phyloP scores from a whole-genome alignment of 2,113 vertebrate species.

The Geococcyx californianus region DNA sequence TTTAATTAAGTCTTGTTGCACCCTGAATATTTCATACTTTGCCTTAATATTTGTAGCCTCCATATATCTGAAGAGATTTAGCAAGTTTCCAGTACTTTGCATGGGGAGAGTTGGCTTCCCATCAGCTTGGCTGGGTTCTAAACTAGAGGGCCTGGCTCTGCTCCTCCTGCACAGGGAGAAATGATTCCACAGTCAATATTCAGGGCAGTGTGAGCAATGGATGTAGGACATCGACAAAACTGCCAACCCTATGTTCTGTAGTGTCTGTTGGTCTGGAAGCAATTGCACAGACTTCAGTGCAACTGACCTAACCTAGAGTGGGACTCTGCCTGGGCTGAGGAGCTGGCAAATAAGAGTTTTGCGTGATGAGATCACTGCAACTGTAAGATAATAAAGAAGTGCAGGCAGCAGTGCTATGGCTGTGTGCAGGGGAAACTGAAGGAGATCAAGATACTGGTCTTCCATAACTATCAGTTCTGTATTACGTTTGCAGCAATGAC shows the following conservation, averaged over 20 bases:
- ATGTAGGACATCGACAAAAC: no score
- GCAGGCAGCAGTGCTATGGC: background rate
- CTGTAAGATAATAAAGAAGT: background rate
- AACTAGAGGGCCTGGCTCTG: background rate
- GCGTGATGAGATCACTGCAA: background rate
- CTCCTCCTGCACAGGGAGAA: background rate
- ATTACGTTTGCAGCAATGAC: background rate
- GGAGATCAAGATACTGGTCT: background rate
- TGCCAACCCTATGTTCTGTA: rapidly evolving
- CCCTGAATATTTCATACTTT: background rate
- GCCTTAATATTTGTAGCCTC: background rate
- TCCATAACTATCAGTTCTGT: background rate
- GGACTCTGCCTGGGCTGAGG: background rate
- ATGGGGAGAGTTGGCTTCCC: background rate
- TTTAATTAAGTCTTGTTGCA: background rate
- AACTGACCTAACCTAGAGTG: background rate
- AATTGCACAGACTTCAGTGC: rapidly evolving
- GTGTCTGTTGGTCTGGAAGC: background rate
- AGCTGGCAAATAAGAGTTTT: background rate
- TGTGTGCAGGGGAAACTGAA: background rate
- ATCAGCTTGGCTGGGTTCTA: background rate
- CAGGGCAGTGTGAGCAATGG: no score
- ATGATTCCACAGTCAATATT: no score
- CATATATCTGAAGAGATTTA: background rate
- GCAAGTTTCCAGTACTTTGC: background rate